Base-by-base conservation (phyloP, 2,888 invertebrate species). In the Druceiella hillmani region DNA sequence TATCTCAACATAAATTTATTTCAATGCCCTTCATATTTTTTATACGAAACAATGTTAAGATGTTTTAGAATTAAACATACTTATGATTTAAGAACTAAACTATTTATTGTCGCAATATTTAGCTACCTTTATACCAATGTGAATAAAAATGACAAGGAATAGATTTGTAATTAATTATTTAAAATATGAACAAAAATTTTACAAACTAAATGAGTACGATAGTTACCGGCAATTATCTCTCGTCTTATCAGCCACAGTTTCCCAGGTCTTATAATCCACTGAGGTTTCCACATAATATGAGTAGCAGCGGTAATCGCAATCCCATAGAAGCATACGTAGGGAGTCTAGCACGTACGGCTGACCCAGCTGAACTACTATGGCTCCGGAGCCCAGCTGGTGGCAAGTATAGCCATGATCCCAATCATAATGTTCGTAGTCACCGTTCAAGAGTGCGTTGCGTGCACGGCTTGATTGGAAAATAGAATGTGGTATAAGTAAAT, bases 321-420 rank as follows among this genome's bases (percentile, higher is more conserved):
- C 98, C 98, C 98, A 99, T 44, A 99, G 74, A 50, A 99, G 70
- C 57, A 99, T 68, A 64, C 93, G 80, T 75, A 98, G 80, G 16
- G 91, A 91, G 38, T 83, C 81, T 44, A 98, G 81, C 57, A 93
- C 76, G 63, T 93, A 97, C 2, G 99, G 98, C 74, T 99, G 99
- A 38, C 83, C 91, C 48, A 99, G 77, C 66, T 98, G 94, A 44
- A 99, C 87, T 52, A 93, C 79, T 57, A 99, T 95, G 50, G 90
- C 84, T 40, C 98, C 97, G 49, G 90, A 87, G 51, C 93, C 92
- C 44, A 93, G 72, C 67, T 95, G 95, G 73, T 97, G 95, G 63
- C 95, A 97, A 3, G 95, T 97, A 66, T 97, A 98, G 45, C 97
- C 97, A 36, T 88, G 89, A 66, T 99, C 98, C 97, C 97, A 98